Evolutionary conservation across 2,888 invertebrate species (phyloP), one percentile per base, ranked within the genome.

Genomic region (Taphrorychus bicolor): DNA sequence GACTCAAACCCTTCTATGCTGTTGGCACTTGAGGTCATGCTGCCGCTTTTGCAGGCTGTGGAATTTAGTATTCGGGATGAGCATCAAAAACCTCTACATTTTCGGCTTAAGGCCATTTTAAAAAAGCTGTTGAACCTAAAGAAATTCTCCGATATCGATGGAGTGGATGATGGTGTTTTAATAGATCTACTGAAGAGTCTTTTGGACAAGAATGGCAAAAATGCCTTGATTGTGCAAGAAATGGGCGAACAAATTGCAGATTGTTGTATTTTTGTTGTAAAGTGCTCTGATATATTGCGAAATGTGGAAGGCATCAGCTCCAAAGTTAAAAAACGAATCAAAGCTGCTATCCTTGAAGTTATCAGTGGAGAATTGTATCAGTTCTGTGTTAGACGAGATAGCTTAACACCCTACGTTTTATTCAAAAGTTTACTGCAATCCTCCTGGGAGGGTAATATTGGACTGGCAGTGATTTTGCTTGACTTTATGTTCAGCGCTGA

Each of bases 1-100:
- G 89, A 91, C 73, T 88, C 88, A 18, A 87, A 86, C 56, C 91
- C 91, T 0, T 85, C 88, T 0, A 87, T 92, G 87, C 84, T 88
- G 41, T 82, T 89, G 21, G 86, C 88, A 63, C 81, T 92, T 48
- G 89, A 89, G 73, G 88, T 92, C 82, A 87, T 92, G 74, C 82
- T 89, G 5, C 88, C 91, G 0, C 80, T 92, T 1, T 87, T 89
- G 51, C 85, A 88, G 72, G 85, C 89, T 73, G 79, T 92, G 1
- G 91, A 91, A 78, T 89, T 88, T 77, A 88, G 90, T 70, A 87
- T 91, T 49, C 87, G 87, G 75, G 90, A 91, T 71, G 86, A 84
- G 64, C 87, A 90, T 76, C 89, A 89, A 71, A 86, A 85, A 76
- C 91, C 91, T 21, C 78, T 93, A 21, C 87, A 88, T 74, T 85